A percentile compares a stretch with the other conserved stretches of the same genome.
phyloP scores from a whole-genome alignment of 2,888 invertebrate species.

The Heliconius aoede region DNA sequence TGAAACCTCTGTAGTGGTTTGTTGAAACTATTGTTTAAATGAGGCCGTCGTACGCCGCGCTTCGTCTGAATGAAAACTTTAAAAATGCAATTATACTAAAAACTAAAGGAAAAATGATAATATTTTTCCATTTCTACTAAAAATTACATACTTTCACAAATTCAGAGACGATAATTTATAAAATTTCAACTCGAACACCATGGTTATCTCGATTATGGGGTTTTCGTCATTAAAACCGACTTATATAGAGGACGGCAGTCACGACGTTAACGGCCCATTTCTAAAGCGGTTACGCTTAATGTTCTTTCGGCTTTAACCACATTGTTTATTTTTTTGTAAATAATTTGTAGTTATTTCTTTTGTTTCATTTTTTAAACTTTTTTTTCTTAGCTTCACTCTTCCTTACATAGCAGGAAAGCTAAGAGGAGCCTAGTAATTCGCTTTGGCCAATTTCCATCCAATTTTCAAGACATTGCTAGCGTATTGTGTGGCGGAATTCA shows the following conservation, averaged over 20 bases:
- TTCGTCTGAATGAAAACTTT: background rate
- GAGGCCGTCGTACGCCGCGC: background rate
- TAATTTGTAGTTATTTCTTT: background rate
- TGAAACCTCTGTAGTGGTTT: background rate
- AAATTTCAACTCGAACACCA: constrained; percentile 16
- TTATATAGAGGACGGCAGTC: background rate
- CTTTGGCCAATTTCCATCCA: too few species aligned
- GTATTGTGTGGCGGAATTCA: background rate
- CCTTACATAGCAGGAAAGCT: too few species aligned
- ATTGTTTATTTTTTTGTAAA: background rate
- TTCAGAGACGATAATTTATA: background rate
- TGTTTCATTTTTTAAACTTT: background rate
- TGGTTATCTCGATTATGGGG: constrained; percentile 28
- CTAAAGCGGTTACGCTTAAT: background rate
- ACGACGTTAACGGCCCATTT: constrained; percentile 10
- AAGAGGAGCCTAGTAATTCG: too few species aligned
- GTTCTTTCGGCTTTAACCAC: background rate
- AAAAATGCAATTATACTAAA: too few species aligned
- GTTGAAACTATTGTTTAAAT: background rate
- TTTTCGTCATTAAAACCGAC: constrained; percentile 25
- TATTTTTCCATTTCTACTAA: too few species aligned
- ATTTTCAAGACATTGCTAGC: too few species aligned
- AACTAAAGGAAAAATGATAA: too few species aligned
- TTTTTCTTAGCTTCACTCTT: too few species aligned
- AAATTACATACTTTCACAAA: too few species aligned